Percentiles rank a stretch among this genome's conserved stretches.
Evolutionary conservation across 2,113 vertebrate species (phyloP).

Genomic region (Vulpes vulpes): DNA sequence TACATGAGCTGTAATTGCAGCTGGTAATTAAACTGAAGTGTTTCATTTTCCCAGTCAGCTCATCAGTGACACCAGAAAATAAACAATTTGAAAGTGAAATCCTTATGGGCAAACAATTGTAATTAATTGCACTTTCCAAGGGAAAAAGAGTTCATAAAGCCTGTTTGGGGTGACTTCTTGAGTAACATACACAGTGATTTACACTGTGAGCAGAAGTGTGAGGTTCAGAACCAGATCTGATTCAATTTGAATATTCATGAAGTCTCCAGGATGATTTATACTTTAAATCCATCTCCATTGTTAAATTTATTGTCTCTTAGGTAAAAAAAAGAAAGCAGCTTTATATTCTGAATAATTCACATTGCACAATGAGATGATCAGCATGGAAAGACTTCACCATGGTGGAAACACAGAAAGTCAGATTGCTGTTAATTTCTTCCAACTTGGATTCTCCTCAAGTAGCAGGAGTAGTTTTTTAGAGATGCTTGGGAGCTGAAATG

Average conservation of each 20-base stretch:
- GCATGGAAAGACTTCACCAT: constrained; percentile 10
- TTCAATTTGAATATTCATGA: constrained; percentile 82
- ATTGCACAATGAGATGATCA: constrained; percentile 51
- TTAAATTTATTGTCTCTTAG: constrained; percentile 65
- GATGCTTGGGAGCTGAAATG: constrained; percentile 28
- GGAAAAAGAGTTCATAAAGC: constrained; percentile 75
- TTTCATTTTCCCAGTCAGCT: constrained; percentile 90
- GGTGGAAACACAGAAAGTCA: constrained; percentile 12
- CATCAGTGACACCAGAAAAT: constrained; percentile 89
- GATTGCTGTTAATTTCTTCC: constrained; percentile 38
- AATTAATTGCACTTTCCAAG: constrained; percentile 88
- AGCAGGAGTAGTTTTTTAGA: constrained; percentile 39
- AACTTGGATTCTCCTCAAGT: constrained; percentile 63
- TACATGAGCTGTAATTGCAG: constrained; percentile 87
- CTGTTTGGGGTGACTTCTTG: constrained; percentile 80
- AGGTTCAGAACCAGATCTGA: constrained; percentile 40
- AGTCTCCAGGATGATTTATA: constrained; percentile 43
- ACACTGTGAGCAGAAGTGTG: constrained; percentile 1
- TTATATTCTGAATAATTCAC: constrained; percentile 70
- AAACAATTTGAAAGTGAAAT: constrained; percentile 87
- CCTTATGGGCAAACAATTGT: constrained; percentile 85
- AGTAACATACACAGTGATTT: constrained; percentile 76
- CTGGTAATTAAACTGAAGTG: constrained; percentile 90
- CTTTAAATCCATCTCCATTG: constrained; percentile 68
- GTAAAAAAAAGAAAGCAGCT: constrained; percentile 68